Conservation (phyloP, 2,888 invertebrate species). For the Sphaerophoria taeniata region DNA sequence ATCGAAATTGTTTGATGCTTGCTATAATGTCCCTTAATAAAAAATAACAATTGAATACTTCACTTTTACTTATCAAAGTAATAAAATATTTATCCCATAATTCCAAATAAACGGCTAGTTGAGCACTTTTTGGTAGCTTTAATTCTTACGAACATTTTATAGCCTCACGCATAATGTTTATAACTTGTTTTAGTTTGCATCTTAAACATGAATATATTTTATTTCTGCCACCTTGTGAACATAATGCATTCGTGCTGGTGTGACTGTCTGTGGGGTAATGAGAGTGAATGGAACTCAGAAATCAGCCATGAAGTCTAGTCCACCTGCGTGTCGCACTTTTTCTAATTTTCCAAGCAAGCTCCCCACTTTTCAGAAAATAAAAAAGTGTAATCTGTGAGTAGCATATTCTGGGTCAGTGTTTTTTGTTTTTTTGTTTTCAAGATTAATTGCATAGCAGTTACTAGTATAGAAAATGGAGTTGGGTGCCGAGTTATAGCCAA, state of each 20-base stretch:
- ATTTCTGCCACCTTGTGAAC: not conserved
- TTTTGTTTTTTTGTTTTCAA: conserved; percentile 9
- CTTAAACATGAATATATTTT: conserved; percentile 21
- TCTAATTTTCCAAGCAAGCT: conserved; percentile 1
- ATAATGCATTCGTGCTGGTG: conserved; percentile 1
- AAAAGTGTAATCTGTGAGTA: conserved; percentile 17
- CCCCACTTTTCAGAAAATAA: not conserved
- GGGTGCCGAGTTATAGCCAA: conserved; percentile 68
- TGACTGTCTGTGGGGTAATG: not conserved
- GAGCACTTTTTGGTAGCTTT: too few relatives aligned
- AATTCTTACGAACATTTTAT: too few relatives aligned
- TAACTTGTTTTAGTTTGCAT: conserved; percentile 15
- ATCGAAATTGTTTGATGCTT: too few relatives aligned
- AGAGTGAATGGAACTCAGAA: conserved; percentile 54
- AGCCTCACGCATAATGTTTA: too few relatives aligned
- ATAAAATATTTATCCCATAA: too few relatives aligned
- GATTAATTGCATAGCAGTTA: conserved; percentile 61
- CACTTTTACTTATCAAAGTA: too few relatives aligned
- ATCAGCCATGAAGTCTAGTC: too few relatives aligned
- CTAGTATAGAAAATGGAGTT: conserved; percentile 65
- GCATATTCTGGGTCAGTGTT: conserved; percentile 70
- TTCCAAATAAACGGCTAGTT: too few relatives aligned
- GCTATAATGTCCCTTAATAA: too few relatives aligned
- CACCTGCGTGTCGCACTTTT: too few relatives aligned
- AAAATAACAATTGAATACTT: too few relatives aligned